Conservation (phyloP, 2,888 invertebrate genomes). For the Chrysolina haemoptera region DNA sequence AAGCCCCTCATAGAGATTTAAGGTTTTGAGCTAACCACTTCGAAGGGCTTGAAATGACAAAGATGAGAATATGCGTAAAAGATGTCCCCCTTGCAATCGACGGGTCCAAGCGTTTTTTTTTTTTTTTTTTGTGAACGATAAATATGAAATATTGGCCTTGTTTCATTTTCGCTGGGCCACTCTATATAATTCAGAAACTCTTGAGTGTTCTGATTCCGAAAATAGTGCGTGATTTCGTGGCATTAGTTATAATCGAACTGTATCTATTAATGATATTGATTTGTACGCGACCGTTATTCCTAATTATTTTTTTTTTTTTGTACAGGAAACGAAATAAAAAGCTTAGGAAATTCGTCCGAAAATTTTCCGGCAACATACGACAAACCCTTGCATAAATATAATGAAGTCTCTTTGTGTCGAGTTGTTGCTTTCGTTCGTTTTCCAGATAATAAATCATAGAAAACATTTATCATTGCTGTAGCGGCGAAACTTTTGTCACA, state of each 20-base stretch:
- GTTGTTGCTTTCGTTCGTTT: not conserved
- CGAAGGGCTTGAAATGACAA: too few relatives aligned
- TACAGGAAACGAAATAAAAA: not conserved
- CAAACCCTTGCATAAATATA: not conserved
- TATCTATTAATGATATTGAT: constrained; percentile 10
- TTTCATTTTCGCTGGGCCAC: too few relatives aligned
- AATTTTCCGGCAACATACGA: not conserved
- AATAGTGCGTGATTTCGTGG: not conserved
- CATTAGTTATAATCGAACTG: constrained; percentile 1
- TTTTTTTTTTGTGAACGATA: too few relatives aligned
- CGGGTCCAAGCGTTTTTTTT: too few relatives aligned
- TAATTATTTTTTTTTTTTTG: not conserved
- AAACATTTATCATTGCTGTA: constrained; percentile 6
- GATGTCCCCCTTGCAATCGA: too few relatives aligned
- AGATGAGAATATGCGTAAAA: too few relatives aligned
- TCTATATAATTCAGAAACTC: too few relatives aligned
- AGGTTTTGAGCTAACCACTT: too few relatives aligned
- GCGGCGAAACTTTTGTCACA: constrained; percentile 19
- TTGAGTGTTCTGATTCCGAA: constrained; percentile 3
- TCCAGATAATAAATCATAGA: not conserved
- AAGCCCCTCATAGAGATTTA: too few relatives aligned
- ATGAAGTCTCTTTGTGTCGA: constrained; percentile 11
- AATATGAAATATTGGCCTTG: too few relatives aligned
- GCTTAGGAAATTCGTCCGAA: not conserved
- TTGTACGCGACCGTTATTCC: not conserved